Evolutionary conservation across 2,797 vertebrate species (phyloP), one percentile per base, ranked within the genome.

Genomic region (Protonibea diacanthus): DNA sequence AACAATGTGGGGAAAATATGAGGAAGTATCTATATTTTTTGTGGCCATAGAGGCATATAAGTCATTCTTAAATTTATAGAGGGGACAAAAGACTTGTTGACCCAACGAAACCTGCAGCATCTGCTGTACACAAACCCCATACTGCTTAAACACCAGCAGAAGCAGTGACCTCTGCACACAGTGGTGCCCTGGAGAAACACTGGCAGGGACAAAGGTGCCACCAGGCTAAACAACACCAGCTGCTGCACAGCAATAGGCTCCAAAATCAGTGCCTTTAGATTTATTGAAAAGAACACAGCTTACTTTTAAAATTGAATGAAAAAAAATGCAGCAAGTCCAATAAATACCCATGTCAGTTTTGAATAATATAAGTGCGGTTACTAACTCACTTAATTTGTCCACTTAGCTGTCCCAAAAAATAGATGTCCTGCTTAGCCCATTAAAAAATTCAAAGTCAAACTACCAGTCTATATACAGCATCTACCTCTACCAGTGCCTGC

Each of bases 151-250:
- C 71, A 55, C 53, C 73, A 70, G 47, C 57, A 59, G 77, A 74
- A 75, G 65, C 74, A 12, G 76, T 86, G 89, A 91, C 89, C 88
- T 86, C 79, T 75, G 85, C 86, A 86, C 60, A 83, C 80, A 76
- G 18, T 5, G 58, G 25, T 52, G 67, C 76, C 61, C 62, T 7
- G 68, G 83, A 86, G 86, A 80, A 88, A 87, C 83, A 83, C 48
- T 47, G 58, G 58, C 62, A 61, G 81, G 45, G 52, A 78, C 82
- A 79, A 80, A 88, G 76, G 79, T 87, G 84, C 66, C 66, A 81
- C 75, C 67, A 56, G 58, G 69, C 78, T 76, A 81, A 92, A 89
- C 66, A 84, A 56, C 74, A 77, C 78, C 86, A 93, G 87, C 90
- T 91, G 90, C 82, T 88, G 80, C 89, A 74, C 74, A 40, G 33